Percentiles rank a stretch among this genome's conserved stretches.
These are phyloP conservation scores for Euphydryas editha DNA, from an alignment of 2,888 invertebrate species.

Conservation along the genomic window DNA sequence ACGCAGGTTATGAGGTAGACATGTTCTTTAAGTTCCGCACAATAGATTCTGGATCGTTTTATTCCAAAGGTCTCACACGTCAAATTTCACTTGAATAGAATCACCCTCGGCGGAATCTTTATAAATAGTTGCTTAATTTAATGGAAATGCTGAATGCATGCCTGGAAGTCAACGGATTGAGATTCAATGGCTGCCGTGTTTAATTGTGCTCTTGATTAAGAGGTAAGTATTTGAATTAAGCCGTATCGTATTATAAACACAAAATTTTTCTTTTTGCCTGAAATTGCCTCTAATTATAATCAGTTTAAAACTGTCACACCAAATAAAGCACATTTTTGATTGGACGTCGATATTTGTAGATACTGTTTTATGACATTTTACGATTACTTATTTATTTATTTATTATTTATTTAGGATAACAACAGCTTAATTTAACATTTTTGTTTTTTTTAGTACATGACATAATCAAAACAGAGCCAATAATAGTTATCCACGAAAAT, in stretches of 20 bases:
- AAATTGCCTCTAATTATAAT: too few relatives aligned
- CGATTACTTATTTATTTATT: too few relatives aligned
- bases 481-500: too few relatives aligned
- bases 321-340: too few relatives aligned
- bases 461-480: too few relatives aligned
- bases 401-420: too few relatives aligned
- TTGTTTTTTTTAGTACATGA: too few relatives aligned
- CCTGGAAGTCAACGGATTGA: constrained; percentile 71
- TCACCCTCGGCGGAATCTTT: constrained; percentile 73
- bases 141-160: constrained; percentile 77
- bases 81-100: constrained; percentile 82
- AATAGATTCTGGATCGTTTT: constrained; percentile 60
- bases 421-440: too few relatives aligned
- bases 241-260: not conserved
- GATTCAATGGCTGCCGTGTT: constrained; percentile 60
- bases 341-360: too few relatives aligned
- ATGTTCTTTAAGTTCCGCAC: constrained; percentile 62
- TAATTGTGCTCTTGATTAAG: constrained; percentile 65
- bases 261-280: not conserved
- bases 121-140: constrained; percentile 83
- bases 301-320: too few relatives aligned
- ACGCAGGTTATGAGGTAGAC: constrained; percentile 69
- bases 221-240: constrained; percentile 35
- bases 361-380: too few relatives aligned
- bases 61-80: constrained; percentile 77